Conservation (phyloP, 1,140 invertebrate species). For the Coptotermes formosanus region DNA sequence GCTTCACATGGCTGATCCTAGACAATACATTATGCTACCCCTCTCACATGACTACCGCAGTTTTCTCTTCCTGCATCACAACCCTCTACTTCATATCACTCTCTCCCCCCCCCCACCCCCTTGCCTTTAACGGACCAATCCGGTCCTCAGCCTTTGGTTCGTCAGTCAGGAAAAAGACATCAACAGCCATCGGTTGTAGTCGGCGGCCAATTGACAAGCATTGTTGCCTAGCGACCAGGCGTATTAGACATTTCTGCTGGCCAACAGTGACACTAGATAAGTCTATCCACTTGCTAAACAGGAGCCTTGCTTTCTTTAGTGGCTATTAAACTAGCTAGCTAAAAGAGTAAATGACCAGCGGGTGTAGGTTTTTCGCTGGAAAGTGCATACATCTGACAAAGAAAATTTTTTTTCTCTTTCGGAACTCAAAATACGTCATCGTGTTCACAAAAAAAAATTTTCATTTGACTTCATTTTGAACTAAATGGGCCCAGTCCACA, state of each 20-base stretch:
- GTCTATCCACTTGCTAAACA: not conserved
- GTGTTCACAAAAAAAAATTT: too few species aligned
- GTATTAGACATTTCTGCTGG: not conserved
- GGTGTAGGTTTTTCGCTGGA: too few species aligned
- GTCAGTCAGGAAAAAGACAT: constrained; percentile 18
- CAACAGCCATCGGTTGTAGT: not conserved
- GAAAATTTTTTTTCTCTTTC: too few species aligned
- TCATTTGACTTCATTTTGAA: too few species aligned
- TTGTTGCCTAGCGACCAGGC: constrained; percentile 13
- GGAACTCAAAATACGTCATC: too few species aligned
- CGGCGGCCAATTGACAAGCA: constrained; percentile 12
- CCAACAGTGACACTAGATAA: not conserved
- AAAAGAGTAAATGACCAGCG: too few species aligned
- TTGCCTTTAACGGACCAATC: constrained; percentile 12
- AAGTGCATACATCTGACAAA: too few species aligned
- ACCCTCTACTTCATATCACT: constrained; percentile 16
- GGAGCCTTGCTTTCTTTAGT: too few species aligned
- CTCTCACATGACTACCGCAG: not conserved
- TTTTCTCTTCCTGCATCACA: constrained; percentile 25
- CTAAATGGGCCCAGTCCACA: too few species aligned
- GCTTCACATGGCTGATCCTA: not conserved
- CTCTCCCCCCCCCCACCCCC: constrained; percentile 37
- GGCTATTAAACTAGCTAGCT: too few species aligned
- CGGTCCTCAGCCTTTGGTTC: not conserved
- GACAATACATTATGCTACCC: constrained; percentile 2